These are phyloP conservation scores for Todiramphus saurophagus DNA, from an alignment of 2,113 vertebrate species.

Conservation along the genomic window DNA sequence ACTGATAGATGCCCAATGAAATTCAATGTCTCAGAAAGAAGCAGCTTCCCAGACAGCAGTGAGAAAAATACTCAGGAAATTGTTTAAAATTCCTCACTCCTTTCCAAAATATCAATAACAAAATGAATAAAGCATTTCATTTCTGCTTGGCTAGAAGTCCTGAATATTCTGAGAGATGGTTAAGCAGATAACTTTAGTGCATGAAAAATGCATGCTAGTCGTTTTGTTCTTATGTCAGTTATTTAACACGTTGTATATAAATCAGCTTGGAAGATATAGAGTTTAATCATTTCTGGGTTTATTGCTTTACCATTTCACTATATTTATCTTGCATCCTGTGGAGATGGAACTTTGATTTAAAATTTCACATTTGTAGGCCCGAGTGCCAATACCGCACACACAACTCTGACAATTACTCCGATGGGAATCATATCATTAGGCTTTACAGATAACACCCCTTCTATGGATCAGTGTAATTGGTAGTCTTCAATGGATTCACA, in stretches of 20 bases:
- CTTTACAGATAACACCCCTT: neutral
- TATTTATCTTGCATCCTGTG: neutral
- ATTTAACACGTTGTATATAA: conserved; percentile 24
- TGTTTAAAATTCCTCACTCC: neutral
- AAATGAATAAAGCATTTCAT: conserved; percentile 39
- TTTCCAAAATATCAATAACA: conserved; percentile 8
- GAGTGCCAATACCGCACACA: neutral
- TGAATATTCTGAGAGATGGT: neutral
- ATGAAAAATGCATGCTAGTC: conserved; percentile 31
- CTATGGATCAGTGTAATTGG: neutral
- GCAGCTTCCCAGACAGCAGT: neutral
- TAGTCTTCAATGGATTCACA: neutral
- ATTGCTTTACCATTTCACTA: conserved; percentile 34
- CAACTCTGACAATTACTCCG: neutral
- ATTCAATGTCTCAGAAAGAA: neutral
- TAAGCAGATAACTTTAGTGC: neutral
- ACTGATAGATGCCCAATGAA: neutral
- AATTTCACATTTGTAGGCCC: neutral
- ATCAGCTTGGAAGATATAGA: conserved; percentile 23
- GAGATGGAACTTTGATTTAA: conserved; percentile 19
- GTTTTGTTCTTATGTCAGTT: conserved; percentile 34
- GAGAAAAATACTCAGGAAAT: neutral
- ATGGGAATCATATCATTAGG: neutral
- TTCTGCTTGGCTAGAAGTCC: conserved; percentile 3
- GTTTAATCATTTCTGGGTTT: conserved; percentile 32